Percentiles rank a stretch among this genome's conserved stretches.
phyloP scores from a whole-genome alignment of 2,113 vertebrate genomes.

The Syrmaticus mikado region DNA sequence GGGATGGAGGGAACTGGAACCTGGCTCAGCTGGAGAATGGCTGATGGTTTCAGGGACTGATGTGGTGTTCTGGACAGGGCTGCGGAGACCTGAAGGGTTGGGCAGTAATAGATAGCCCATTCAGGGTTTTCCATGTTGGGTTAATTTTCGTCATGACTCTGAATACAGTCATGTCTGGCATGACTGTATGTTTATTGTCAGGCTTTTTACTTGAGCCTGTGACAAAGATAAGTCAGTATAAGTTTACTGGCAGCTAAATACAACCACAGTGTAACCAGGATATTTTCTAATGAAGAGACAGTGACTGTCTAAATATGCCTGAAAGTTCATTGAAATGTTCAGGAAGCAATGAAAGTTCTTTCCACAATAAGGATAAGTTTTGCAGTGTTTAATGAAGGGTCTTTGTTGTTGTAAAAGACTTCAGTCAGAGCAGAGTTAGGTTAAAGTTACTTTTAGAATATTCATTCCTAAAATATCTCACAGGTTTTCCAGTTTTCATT shows the following conservation, averaged over 20 bases:
- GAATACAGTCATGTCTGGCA: neutral
- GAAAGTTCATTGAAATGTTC: neutral
- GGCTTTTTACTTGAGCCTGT: neutral
- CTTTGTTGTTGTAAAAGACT: no score
- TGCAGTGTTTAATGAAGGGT: neutral
- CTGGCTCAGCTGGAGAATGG: rapidly evolving
- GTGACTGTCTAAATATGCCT: neutral
- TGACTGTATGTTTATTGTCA: neutral
- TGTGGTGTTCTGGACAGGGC: neutral
- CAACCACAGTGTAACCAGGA: neutral
- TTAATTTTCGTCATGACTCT: neutral
- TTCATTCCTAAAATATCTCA: neutral
- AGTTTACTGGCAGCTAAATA: neutral
- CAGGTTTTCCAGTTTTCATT: neutral
- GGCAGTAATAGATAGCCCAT: neutral
- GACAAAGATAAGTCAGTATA: neutral
- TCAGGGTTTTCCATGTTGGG: rapidly evolving
- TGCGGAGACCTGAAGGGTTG: neutral
- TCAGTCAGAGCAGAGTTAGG: neutral
- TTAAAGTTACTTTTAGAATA: neutral
- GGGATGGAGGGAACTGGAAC: neutral
- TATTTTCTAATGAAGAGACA: neutral
- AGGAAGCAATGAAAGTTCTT: neutral
- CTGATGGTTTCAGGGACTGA: neutral
- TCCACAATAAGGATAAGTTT: neutral